These are phyloP conservation scores for Enteromius paludinosus DNA, from an alignment of 2,797 vertebrate genomes.

Conservation along the genomic window DNA sequence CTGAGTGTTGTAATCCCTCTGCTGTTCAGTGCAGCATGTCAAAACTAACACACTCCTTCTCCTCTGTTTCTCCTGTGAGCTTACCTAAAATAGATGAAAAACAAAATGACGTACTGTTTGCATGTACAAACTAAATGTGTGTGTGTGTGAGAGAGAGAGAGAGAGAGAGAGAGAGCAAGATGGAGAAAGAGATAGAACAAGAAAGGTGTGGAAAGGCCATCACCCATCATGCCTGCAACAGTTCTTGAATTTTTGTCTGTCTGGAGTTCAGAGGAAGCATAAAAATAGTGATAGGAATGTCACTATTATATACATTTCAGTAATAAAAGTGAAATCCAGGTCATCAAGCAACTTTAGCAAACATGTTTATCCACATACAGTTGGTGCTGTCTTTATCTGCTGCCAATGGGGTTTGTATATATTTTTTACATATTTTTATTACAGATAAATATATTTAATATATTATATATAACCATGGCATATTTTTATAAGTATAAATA, in stretches of 20 bases:
- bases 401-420: too few relatives aligned
- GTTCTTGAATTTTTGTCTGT: neutral
- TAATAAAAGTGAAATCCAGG: neutral
- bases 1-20: slow-evolving; percentile 23
- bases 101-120: neutral
- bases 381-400: neutral
- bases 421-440: too few relatives aligned
- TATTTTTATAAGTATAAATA: too few relatives aligned
- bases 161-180: neutral
- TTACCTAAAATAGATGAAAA: neutral
- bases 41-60: slow-evolving; percentile 21
- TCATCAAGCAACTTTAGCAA: neutral
- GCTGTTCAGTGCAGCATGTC: slow-evolving; percentile 7
- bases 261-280: neutral
- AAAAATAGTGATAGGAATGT: neutral
- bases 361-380: neutral
- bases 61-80: neutral
- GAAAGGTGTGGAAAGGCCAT: neutral
- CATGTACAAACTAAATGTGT: neutral
- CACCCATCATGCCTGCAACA: neutral
- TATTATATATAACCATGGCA: too few relatives aligned
- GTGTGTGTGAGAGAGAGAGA: neutral
- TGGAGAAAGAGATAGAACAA: neutral
- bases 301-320: neutral
- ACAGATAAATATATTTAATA: too few relatives aligned